Evolutionary conservation across 2,113 vertebrate species (phyloP), one percentile per base, ranked within the genome.

Genomic region (Cochlearius cochlearius): DNA sequence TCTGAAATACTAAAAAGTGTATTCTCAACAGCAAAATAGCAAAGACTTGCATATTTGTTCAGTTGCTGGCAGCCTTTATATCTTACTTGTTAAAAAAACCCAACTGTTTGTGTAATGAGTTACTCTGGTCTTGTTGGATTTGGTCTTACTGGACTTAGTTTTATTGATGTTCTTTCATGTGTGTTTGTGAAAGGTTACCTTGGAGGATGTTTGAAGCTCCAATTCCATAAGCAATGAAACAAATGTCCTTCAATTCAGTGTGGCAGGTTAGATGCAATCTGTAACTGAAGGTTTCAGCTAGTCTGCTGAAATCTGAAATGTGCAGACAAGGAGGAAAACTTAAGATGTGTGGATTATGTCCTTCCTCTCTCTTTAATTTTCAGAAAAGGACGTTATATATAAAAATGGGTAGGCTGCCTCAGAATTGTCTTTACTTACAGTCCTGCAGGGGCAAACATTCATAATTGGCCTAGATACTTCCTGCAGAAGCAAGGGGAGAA

Each of bases 351-450:
- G 23, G 7, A 60, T 36, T 50, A 27, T 43, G 14, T n/a, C 10
- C 6, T 53, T 2, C 11, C 13, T n/a, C 15, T 58, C 1, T 53
- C 32, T 39, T 7, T 3, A 17, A 47, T 21, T 20, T 81, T 67
- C 36, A 1, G 5, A 27, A 32, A 32, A 53, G 3, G 10, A 45
- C 2, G 2, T 7, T 32, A 2, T 38, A 5, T 36, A 14, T 75
- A 38, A 64, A 58, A 78, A 39, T 15, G 4, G 18, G 9, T 62
- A 32, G 38, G 5, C 12, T 84, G 10, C 22, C 16, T 87, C 41
- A 55, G 23, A 27, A n/a, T 22, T 53, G 22, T 63, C n/a, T 81
- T 59, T 53, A 13, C 1, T 2, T 94, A 25, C 26, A 29, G 43
- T n/a, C 9, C 21, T 67, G 9, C 12, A 43, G 66, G 29, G 26